phyloP scores from a whole-genome alignment of 2,113 vertebrate species.

The Psittacara wagleri region DNA sequence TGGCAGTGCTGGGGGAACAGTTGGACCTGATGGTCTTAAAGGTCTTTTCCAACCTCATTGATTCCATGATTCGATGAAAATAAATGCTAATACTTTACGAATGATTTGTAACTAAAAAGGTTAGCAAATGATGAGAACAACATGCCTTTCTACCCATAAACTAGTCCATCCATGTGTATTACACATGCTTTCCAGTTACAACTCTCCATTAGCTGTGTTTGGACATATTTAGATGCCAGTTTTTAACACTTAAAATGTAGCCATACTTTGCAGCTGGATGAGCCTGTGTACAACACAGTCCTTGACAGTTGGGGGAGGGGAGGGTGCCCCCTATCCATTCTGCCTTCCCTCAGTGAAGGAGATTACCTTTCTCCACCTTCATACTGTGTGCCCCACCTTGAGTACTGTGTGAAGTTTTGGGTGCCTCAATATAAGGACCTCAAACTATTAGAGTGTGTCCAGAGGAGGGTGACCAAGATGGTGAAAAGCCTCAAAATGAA shows the following conservation, averaged over 20 bases:
- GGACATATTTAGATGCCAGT: background rate
- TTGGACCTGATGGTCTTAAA: background rate
- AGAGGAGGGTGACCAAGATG: background rate
- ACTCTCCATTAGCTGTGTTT: background rate
- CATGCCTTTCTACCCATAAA: background rate
- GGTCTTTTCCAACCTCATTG: background rate
- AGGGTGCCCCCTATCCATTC: background rate
- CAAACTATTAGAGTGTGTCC: background rate
- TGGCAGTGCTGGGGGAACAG: background rate
- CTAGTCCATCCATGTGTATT: background rate
- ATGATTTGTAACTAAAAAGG: background rate
- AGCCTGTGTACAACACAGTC: background rate
- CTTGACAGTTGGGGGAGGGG: background rate
- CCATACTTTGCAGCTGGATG: background rate
- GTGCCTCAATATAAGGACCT: fast-evolving
- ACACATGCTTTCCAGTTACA: background rate
- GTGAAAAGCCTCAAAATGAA: background rate
- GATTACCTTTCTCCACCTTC: background rate
- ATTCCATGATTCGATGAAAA: background rate
- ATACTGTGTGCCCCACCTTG: background rate
- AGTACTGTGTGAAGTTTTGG: background rate
- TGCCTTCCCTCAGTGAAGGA: background rate
- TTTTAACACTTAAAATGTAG: background rate
- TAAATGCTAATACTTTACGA: background rate
- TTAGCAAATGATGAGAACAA: slow-evolving; percentile 1